A percentile compares a stretch with the other conserved stretches of the same genome.
phyloP scores from a whole-genome alignment of 2,113 vertebrate species.

The Spea bombifrons region DNA sequence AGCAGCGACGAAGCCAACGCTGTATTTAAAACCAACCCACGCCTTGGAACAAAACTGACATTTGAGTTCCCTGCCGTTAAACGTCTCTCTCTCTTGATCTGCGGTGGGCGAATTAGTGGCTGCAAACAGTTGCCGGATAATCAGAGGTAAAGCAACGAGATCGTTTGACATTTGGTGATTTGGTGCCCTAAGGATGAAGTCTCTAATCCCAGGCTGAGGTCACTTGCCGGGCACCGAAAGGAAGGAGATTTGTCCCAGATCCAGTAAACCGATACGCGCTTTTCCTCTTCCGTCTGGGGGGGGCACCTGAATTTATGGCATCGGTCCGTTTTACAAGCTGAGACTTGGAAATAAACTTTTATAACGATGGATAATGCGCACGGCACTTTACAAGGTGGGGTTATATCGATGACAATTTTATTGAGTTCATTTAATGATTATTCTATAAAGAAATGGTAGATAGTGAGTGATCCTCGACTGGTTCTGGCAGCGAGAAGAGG shows the following conservation, averaged over 20 bases:
- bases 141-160: slow-evolving; percentile 16
- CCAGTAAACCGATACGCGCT: slow-evolving; percentile 20
- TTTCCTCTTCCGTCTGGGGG: neutral
- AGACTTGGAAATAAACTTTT: neutral
- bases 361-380: too few relatives aligned
- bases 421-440: neutral
- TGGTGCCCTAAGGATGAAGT: slow-evolving; percentile 38
- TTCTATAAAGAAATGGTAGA: neutral
- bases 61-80: too few relatives aligned
- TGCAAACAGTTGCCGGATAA: slow-evolving; percentile 16
- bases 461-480: too few relatives aligned
- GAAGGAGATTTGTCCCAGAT: slow-evolving; percentile 17
- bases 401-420: neutral
- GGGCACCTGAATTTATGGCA: neutral
- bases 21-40: too few relatives aligned
- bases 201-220: slow-evolving; percentile 33
- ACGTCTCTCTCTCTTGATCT: neutral
- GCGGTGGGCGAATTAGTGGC: neutral
- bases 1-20: too few relatives aligned
- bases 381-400: neutral
- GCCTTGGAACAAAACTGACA: too few relatives aligned
- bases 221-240: slow-evolving; percentile 34
- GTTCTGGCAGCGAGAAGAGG: too few relatives aligned
- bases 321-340: neutral
- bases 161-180: slow-evolving; percentile 25